phyloP scores from a whole-genome alignment of 2,113 vertebrate genomes.

The Trematomus loennbergii region DNA sequence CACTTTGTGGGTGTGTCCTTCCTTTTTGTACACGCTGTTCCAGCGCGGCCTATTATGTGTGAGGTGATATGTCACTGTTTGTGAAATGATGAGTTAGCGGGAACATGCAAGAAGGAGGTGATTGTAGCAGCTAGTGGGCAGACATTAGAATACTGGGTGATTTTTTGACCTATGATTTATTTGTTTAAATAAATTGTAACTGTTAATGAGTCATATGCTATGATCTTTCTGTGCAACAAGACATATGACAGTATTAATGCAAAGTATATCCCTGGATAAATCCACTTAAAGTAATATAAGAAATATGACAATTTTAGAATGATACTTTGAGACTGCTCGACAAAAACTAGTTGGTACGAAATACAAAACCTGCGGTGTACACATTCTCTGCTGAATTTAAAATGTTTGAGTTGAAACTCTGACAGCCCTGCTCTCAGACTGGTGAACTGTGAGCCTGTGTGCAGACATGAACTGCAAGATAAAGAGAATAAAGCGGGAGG shows the following conservation, averaged over 20 bases:
- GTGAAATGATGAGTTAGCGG: conserved; percentile 61
- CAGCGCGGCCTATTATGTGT: conserved; percentile 39
- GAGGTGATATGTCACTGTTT: conserved; percentile 52
- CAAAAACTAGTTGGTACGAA: not conserved
- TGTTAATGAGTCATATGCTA: conserved; percentile 44
- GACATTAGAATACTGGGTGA: conserved; percentile 50
- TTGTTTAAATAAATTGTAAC: conserved; percentile 25
- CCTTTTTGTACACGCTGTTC: conserved; percentile 44
- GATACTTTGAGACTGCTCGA: not conserved
- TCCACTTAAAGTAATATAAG: too few species aligned
- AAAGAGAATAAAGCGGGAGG: conserved; percentile 13
- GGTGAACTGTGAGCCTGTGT: conserved; percentile 1
- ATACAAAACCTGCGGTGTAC: not conserved
- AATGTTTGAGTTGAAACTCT: not conserved
- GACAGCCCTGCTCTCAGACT: conserved; percentile 5
- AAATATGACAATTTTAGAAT: not conserved
- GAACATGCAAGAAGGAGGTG: conserved; percentile 73
- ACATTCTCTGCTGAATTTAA: not conserved
- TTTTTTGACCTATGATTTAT: conserved; percentile 53
- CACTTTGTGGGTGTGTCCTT: conserved; percentile 5
- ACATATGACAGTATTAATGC: not conserved
- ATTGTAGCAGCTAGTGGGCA: conserved; percentile 60
- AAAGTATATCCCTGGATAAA: too few species aligned
- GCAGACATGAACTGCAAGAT: not conserved
- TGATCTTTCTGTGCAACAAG: not conserved